Evolutionary conservation across 2,113 vertebrate species (phyloP), one percentile per base, ranked within the genome.

Genomic region (Equus przewalskii): DNA sequence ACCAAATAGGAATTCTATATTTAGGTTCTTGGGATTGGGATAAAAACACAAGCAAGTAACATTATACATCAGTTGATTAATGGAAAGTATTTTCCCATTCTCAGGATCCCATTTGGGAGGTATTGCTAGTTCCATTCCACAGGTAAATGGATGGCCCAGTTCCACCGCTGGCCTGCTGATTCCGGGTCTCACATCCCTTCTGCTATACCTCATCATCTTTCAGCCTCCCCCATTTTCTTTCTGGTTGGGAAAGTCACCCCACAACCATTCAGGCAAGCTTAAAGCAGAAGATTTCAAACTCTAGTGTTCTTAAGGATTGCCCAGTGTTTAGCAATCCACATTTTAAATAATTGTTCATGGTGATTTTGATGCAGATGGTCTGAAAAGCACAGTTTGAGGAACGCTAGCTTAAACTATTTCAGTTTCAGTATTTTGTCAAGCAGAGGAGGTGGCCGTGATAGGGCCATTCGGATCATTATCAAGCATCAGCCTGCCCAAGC

Each of bases 1-100:
- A 46, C 19, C 70, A 90, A 75, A 78, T 19, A 82, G 62, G 72
- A 82, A 54, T 93, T 88, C 89, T 96, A 46, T 64, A 73, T 93
- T 97, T 73, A 79, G 81, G 62, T 85, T 82, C 80, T 86, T 72
- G 54, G 81, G 85, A 78, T 18, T 54, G 26, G 19, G 65, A 51
- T 90, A 75, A 72, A 76, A 80, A 54, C 18, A 78, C 18, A 91
- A 65, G 12, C 60, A 33, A 89, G 65, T 44, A 46, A 44, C 24
- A 33, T 24, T 7, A 12, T 41, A 44, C 24, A 21, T 82, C 54
- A 11, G 12, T n/a, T 36, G 88, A 46, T 62, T 36, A 24, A 81
- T 44, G 51, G 72, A 36, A 67, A 46, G 24, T 44, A 28, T 58
- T 81, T 70, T 7, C 14, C 72, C 7, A 11, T n/a, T 33, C 22